phyloP scores from a whole-genome alignment of 2,797 vertebrate species.

The Chromis chromis region DNA sequence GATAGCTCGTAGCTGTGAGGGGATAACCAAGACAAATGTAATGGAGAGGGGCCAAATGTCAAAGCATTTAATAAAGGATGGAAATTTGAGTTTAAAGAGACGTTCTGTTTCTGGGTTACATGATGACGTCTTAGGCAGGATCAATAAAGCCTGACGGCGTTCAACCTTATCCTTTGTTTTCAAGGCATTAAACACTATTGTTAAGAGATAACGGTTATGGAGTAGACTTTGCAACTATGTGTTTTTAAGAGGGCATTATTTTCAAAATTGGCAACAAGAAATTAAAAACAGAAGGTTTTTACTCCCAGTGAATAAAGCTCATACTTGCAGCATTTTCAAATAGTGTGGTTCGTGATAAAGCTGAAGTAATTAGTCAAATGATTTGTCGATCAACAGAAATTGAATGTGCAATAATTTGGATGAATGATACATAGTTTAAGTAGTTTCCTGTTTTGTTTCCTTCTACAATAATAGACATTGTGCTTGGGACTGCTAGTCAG shows the following conservation, averaged over 20 bases:
- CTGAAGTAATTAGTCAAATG: not conserved
- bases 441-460: not conserved
- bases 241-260: not conserved
- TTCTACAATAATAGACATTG: not conserved
- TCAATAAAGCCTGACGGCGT: not conserved
- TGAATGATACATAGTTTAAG: not conserved
- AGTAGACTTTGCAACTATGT: not conserved
- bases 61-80: conserved; percentile 65
- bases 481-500: not conserved
- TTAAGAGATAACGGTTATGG: not conserved
- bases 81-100: conserved; percentile 64
- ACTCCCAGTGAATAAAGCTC: not conserved
- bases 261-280: not conserved
- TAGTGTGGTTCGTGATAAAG: not conserved
- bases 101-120: conserved; percentile 56
- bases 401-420: not conserved
- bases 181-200: not conserved
- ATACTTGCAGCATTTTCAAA: not conserved
- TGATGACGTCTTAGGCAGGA: conserved; percentile 8
- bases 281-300: not conserved
- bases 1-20: conserved; percentile 53
- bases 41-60: conserved; percentile 68
- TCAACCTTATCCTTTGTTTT: conserved; percentile 17
- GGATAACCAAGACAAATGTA: conserved; percentile 66
- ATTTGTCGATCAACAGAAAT: not conserved